Evolutionary conservation across 2,797 vertebrate species (phyloP).

Genomic region (Ambastaia sidthimunki): DNA sequence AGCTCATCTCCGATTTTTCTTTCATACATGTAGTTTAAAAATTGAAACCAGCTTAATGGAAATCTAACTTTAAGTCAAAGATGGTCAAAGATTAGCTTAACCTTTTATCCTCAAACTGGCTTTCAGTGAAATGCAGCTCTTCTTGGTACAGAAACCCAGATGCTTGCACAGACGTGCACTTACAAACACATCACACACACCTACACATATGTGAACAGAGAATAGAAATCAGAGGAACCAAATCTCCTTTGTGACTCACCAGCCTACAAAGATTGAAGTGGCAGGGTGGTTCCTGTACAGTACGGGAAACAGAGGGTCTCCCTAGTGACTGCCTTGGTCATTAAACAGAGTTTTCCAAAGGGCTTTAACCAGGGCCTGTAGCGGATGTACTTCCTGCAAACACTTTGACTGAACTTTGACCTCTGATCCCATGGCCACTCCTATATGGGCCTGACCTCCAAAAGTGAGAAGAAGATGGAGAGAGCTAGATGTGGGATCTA

Average conservation of each 20-base stretch:
- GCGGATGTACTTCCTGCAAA: slow-evolving; percentile 60
- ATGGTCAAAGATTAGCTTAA: slow-evolving; percentile 6
- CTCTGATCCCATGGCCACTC: slow-evolving; percentile 46
- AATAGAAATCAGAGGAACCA: slow-evolving; percentile 48
- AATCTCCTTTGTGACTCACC: slow-evolving; percentile 51
- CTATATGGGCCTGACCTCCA: slow-evolving; percentile 48
- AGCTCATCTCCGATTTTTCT: not conserved
- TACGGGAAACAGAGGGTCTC: slow-evolving; percentile 58
- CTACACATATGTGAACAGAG: slow-evolving; percentile 30
- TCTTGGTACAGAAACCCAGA: slow-evolving; percentile 36
- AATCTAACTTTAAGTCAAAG: not conserved
- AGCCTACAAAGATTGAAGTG: slow-evolving; percentile 48
- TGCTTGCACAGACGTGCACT: slow-evolving; percentile 40
- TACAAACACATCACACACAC: slow-evolving; percentile 8
- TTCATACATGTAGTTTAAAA: not conserved
- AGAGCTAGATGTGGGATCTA: slow-evolving; percentile 48
- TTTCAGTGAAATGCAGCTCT: not conserved
- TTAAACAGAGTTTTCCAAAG: slow-evolving; percentile 54
- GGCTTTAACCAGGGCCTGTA: slow-evolving; percentile 37
- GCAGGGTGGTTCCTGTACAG: slow-evolving; percentile 53
- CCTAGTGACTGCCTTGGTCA: slow-evolving; percentile 53
- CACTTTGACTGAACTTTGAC: slow-evolving; percentile 54
- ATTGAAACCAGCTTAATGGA: not conserved
- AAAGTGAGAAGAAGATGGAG: slow-evolving; percentile 29
- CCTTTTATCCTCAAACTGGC: slow-evolving; percentile 19